Conservation (phyloP, 2,888 invertebrate genomes). For the Halocaridina rubra region DNA sequence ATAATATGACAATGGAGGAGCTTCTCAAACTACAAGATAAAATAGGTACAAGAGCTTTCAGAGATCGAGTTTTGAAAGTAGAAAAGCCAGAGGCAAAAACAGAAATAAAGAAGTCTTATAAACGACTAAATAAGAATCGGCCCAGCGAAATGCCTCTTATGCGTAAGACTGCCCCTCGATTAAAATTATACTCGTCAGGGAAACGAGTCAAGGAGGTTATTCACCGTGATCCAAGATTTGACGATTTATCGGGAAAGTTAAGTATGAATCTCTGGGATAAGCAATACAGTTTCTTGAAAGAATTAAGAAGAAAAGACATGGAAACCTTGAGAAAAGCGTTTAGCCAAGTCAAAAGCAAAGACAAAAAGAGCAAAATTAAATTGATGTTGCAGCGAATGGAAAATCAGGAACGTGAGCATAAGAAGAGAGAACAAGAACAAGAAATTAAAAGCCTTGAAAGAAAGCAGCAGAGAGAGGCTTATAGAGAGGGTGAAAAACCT, state of each 20-base stretch:
- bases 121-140: constrained; percentile 39
- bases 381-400: constrained; percentile 49
- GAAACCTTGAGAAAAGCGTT: constrained; percentile 37
- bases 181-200: constrained; percentile 6
- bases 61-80: constrained; percentile 13
- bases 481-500: constrained; percentile 35
- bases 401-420: constrained; percentile 37
- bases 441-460: constrained; percentile 1
- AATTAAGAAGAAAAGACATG: constrained; percentile 42
- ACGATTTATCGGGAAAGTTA: constrained; percentile 53
- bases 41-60: constrained; percentile 48
- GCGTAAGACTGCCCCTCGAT: constrained; percentile 17
- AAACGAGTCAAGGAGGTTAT: constrained; percentile 1
- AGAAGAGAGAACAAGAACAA: not conserved
- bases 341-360: constrained; percentile 5
- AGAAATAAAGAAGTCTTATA: not conserved
- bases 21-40: constrained; percentile 48
- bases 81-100: not conserved
- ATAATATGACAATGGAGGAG: constrained; percentile 52
- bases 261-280: constrained; percentile 27
- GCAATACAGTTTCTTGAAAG: constrained; percentile 46
- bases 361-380: constrained; percentile 25
- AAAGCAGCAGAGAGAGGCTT: constrained; percentile 5
- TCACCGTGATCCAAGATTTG: constrained; percentile 57
- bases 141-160: constrained; percentile 42